phyloP scores from a whole-genome alignment of 2,797 vertebrate species.

The Kryptopterus vitreolus region DNA sequence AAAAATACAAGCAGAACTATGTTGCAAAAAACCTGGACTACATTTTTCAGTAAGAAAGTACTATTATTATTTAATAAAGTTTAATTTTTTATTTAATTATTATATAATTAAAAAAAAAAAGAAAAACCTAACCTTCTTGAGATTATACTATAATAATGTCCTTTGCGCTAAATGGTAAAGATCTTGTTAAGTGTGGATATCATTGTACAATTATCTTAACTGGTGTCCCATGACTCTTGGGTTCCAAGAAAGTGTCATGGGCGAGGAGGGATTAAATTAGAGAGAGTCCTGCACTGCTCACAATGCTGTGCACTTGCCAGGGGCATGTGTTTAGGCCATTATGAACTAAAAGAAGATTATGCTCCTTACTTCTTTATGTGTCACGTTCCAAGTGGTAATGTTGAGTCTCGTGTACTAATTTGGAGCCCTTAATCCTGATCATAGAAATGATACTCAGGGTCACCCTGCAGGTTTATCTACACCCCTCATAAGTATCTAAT shows the following conservation, averaged over 20 bases:
- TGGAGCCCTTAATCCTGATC: constrained; percentile 3
- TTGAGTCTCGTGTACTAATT: constrained; percentile 19
- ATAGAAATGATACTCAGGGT: constrained; percentile 10
- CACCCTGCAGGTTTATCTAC: constrained; percentile 2
- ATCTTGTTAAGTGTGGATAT: not conserved
- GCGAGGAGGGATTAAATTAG: constrained; percentile 9
- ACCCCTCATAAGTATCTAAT: not conserved
- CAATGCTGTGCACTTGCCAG: constrained; percentile 25
- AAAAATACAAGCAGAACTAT: not conserved
- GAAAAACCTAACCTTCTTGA: not conserved
- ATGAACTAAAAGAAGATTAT: constrained; percentile 31
- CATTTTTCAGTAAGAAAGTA: too few species aligned
- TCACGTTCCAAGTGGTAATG: not conserved
- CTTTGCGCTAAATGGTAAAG: not conserved
- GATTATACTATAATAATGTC: constrained; percentile 2
- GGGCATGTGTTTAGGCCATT: constrained; percentile 26
- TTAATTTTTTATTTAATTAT: too few species aligned
- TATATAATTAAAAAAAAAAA: too few species aligned
- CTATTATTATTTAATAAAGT: too few species aligned
- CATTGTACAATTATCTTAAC: constrained; percentile 27
- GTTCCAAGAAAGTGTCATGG: constrained; percentile 11
- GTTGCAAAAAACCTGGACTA: too few species aligned
- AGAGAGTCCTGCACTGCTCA: constrained; percentile 24
- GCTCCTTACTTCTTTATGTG: not conserved
- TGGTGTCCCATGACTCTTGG: not conserved